These are phyloP conservation scores for Aproaerema taeniolella DNA, from an alignment of 2,888 invertebrate genomes.

Conservation along the genomic window DNA sequence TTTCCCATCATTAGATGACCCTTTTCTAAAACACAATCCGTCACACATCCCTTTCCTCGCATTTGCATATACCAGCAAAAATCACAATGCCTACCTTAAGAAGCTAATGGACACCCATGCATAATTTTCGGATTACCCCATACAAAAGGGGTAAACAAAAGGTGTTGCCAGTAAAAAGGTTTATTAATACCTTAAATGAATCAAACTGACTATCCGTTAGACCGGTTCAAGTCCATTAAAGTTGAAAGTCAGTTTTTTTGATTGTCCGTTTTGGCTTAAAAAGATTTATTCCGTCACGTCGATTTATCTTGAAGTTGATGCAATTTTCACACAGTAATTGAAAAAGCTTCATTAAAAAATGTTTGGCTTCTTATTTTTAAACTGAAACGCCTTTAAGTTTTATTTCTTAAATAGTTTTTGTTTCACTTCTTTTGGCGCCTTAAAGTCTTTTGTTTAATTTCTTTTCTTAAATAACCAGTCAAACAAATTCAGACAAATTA, in stretches of 20 bases:
- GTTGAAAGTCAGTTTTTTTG: constrained; percentile 31
- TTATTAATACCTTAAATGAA: constrained; percentile 65
- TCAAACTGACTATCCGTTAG: constrained; percentile 62
- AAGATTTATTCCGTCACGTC: constrained; percentile 44
- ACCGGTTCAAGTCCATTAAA: constrained; percentile 48
- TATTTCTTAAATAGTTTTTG: no score
- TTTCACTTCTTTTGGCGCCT: no score
- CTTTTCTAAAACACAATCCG: constrained; percentile 58
- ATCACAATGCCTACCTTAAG: constrained; percentile 60
- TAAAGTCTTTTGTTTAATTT: no score
- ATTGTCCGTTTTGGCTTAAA: constrained; percentile 25
- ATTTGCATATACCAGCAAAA: constrained; percentile 62
- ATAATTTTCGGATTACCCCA: constrained; percentile 49
- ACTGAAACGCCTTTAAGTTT: no score
- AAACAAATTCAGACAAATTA: no score
- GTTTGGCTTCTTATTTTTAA: no score
- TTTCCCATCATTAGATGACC: constrained; percentile 45
- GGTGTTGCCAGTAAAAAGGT: constrained; percentile 50
- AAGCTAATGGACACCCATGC: constrained; percentile 63
- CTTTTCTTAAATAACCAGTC: no score
- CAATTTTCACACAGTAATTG: not conserved
- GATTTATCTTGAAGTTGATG: not conserved
- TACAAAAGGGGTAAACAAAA: constrained; percentile 70
- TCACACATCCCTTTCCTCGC: no score
- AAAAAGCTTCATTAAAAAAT: no score